phyloP scores from a whole-genome alignment of 2,797 vertebrate genomes.

The Mastacembelus armatus region DNA sequence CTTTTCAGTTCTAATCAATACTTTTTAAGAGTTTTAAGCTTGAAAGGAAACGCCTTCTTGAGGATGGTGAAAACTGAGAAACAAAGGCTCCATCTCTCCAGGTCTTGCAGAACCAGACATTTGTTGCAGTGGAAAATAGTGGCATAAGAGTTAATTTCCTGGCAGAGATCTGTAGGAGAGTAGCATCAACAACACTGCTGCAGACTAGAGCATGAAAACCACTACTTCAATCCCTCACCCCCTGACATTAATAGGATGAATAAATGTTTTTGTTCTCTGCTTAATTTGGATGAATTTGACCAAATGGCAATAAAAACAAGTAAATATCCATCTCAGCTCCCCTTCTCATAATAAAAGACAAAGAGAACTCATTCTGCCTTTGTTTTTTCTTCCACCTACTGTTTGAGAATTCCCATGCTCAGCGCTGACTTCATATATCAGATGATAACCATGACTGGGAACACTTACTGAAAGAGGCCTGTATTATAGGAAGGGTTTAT shows the following conservation, averaged over 20 bases:
- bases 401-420: conserved; percentile 54
- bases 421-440: conserved; percentile 59
- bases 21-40: conserved; percentile 49
- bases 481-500: conserved; percentile 53
- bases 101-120: conserved; percentile 61
- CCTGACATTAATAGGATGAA: conserved; percentile 82
- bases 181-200: conserved; percentile 73
- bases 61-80: conserved; percentile 32
- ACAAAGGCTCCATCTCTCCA: conserved; percentile 49
- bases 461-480: conserved; percentile 48
- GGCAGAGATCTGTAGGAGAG: conserved; percentile 78
- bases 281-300: conserved; percentile 83
- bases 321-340: conserved; percentile 73
- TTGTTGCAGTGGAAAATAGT: conserved; percentile 62
- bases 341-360: conserved; percentile 63
- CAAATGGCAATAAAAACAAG: conserved; percentile 78
- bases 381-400: conserved; percentile 58
- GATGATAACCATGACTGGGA: conserved; percentile 60
- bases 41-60: conserved; percentile 53
- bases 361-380: conserved; percentile 60
- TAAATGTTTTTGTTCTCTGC: conserved; percentile 79
- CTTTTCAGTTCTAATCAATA: conserved; percentile 62
- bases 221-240: conserved; percentile 80
- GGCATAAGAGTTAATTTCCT: conserved; percentile 79
- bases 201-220: conserved; percentile 76